Conservation (phyloP, 2,113 vertebrate species). For the Nettapus auritus region DNA sequence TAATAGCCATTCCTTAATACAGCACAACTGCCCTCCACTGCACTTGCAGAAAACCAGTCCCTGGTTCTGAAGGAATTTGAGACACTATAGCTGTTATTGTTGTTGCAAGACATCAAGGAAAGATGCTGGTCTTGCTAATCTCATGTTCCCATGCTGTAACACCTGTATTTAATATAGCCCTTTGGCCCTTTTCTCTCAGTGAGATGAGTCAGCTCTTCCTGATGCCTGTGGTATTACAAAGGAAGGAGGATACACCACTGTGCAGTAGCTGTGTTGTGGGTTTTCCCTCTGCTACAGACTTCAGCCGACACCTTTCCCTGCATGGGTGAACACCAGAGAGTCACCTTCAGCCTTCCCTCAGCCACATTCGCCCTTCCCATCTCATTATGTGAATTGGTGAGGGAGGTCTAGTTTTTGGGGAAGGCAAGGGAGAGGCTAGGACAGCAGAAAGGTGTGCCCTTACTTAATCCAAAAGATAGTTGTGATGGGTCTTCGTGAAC, state of each 20-base stretch:
- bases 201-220: not conserved
- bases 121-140: not conserved
- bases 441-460: not conserved
- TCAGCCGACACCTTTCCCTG: not conserved
- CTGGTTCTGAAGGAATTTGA: not conserved
- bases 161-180: not conserved
- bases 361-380: not conserved
- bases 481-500: not conserved
- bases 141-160: not conserved
- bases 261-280: not conserved
- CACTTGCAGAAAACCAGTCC: not conserved
- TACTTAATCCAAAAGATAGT: not conserved
- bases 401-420: accelerated
- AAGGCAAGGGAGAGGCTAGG: not conserved
- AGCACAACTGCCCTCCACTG: not conserved
- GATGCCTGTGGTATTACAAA: not conserved
- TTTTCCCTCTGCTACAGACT: not conserved
- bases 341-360: not conserved
- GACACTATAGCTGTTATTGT: too few species aligned
- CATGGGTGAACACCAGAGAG: accelerated
- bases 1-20: not conserved
- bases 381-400: not conserved
- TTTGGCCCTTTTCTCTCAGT: not conserved
- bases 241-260: not conserved
- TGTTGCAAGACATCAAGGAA: not conserved